Percentiles rank a stretch among this genome's conserved stretches.
Conservation (phyloP, 2,888 invertebrate genomes). For the Sclerodermus sp. region DNA sequence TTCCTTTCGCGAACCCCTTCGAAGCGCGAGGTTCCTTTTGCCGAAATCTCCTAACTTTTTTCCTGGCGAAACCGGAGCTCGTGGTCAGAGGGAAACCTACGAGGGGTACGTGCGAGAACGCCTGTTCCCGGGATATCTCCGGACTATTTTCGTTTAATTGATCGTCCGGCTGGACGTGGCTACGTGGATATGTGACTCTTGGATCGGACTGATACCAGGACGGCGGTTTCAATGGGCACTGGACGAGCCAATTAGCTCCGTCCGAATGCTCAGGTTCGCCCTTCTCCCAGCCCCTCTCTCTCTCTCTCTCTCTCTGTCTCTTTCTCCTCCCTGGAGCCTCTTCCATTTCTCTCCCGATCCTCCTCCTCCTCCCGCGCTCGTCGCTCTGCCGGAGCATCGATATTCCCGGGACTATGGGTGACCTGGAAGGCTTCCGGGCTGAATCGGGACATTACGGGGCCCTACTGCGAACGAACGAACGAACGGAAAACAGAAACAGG, state of each 20-base stretch:
- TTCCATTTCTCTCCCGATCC: not conserved
- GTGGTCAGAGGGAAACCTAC: too few relatives aligned
- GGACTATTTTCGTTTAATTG: slow-evolving; percentile 46
- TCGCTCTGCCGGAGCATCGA: not conserved
- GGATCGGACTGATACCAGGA: slow-evolving; percentile 33
- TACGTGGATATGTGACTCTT: slow-evolving; percentile 39
- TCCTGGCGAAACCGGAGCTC: too few relatives aligned
- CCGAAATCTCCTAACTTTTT: too few relatives aligned
- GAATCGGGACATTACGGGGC: slow-evolving; percentile 19
- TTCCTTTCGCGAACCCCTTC: too few relatives aligned
- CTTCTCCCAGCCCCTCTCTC: slow-evolving; percentile 12
- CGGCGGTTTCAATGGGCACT: slow-evolving; percentile 46
- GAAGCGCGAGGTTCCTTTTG: too few relatives aligned
- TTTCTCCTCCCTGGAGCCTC: slow-evolving; percentile 7
- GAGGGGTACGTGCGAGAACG: slow-evolving; percentile 36
- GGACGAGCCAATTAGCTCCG: slow-evolving; percentile 54
- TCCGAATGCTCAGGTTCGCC: slow-evolving; percentile 41
- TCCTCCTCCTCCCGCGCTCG: not conserved
- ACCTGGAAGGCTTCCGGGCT: slow-evolving; percentile 47
- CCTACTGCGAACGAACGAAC: slow-evolving; percentile 31
- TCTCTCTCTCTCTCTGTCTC: not conserved
- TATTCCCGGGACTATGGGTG: slow-evolving; percentile 32
- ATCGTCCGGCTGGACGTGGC: slow-evolving; percentile 42
- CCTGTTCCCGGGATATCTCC: slow-evolving; percentile 43
- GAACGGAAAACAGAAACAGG: slow-evolving; percentile 41